Evolutionary conservation across 2,113 vertebrate genomes (phyloP), one percentile per base, ranked within the genome.

Genomic region (Solea senegalensis): DNA sequence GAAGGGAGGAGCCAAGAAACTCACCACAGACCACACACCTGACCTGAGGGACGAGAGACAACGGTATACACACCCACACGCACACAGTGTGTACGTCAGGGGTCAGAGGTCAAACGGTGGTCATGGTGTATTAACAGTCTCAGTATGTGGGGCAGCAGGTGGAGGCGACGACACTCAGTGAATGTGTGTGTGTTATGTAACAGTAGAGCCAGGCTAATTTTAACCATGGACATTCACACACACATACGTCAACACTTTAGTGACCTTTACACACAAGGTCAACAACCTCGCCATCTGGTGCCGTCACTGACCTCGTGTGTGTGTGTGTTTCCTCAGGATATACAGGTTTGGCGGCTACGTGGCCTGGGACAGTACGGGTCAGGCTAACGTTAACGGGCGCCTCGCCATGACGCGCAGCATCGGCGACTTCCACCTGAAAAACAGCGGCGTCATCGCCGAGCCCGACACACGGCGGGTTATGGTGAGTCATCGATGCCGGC

Each of bases 381-480:
- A 97, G 39, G 95, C 97, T 14, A 94, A 96, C 0, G 97, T 99
- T 34, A 98, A 98, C 5, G 97, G 97, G 14, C 94, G 95, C 46
- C 95, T 99, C 62, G 96, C 96, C 44, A 98, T 99, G 97, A 97
- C 96, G 0, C 93, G 97, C 56, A 99, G 97, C 88, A 97, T 98
- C 57, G 97, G 97, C 58, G 97, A 99, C 88, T 86, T 98, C 80
- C 96, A 98, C 84, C 94, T 99, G 52, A 98, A 96, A 85, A 69
- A 49, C 70, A 92, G 83, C 9, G 97, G 97, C 5, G 96, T 98
- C 85, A 98, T 95, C 41, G 95, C 96, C 27, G 93, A 97, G 55
- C 97, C 97, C 3, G 97, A 99, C 77, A 97, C 96, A 3, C 95
- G 86, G 49, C 89, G 94, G 40, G 26, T 94, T 74, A 90, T 86